Evolutionary conservation across 2,113 vertebrate species (phyloP).

Genomic region (Cyphomyrus plagiostoma): DNA sequence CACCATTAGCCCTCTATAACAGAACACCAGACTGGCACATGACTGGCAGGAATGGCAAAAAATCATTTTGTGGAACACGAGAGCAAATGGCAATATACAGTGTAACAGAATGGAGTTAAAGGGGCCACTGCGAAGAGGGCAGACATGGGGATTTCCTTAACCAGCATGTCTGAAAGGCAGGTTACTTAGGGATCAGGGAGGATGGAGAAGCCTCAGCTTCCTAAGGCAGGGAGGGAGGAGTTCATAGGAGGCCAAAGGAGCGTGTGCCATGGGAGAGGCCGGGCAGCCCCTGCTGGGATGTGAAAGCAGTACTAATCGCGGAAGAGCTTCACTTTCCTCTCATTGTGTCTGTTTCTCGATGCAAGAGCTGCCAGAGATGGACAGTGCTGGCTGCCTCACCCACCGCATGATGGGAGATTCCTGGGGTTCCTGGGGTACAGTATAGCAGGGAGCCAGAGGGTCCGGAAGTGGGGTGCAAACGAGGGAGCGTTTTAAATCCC

Average conservation of each 20-base stretch:
- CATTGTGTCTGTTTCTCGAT: background rate
- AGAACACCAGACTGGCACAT: background rate
- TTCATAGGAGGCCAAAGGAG: background rate
- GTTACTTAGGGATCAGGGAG: background rate
- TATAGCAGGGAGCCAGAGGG: background rate
- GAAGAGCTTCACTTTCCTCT: background rate
- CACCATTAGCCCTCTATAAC: background rate
- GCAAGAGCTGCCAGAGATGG: background rate
- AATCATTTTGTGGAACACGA: background rate
- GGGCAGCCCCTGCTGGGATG: background rate
- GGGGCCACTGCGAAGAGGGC: background rate
- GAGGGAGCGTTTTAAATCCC: background rate
- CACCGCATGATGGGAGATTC: background rate
- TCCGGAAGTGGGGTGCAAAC: background rate
- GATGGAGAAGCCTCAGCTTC: background rate
- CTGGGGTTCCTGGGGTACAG: background rate
- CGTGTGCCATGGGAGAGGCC: background rate
- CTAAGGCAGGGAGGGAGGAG: background rate
- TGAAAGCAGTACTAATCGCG: background rate
- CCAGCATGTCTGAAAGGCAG: background rate
- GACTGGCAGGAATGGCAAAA: background rate
- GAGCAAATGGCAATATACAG: background rate
- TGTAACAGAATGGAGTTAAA: background rate
- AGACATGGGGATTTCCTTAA: background rate
- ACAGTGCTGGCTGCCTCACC: background rate